Evolutionary conservation across 2,888 invertebrate genomes (phyloP).

Genomic region (Trilocha varians): DNA sequence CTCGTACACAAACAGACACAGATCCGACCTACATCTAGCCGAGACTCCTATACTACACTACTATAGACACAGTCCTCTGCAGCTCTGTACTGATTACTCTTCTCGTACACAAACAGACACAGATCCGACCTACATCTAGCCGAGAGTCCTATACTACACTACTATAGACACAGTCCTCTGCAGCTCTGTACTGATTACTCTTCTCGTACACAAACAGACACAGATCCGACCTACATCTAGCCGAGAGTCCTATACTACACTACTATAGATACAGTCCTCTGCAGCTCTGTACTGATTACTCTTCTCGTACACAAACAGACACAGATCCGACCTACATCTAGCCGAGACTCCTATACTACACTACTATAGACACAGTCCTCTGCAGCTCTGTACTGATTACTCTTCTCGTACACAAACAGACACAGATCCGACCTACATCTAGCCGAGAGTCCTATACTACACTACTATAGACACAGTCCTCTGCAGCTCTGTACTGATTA

Average conservation of each 20-base stretch:
- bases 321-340: neutral
- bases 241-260: neutral
- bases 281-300: neutral
- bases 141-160: neutral
- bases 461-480: too few relatives aligned
- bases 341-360: neutral
- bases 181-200: neutral
- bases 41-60: neutral
- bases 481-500: neutral
- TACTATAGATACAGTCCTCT: too few relatives aligned
- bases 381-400: neutral
- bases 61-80: too few relatives aligned
- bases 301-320: too few relatives aligned
- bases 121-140: neutral
- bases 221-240: neutral
- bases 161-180: too few relatives aligned
- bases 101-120: too few relatives aligned
- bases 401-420: too few relatives aligned
- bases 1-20: too few relatives aligned
- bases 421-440: neutral
- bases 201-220: too few relatives aligned
- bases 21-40: neutral
- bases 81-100: neutral
- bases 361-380: too few relatives aligned
- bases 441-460: neutral